phyloP scores from a whole-genome alignment of 2,888 invertebrate genomes.

The Acleris literana region DNA sequence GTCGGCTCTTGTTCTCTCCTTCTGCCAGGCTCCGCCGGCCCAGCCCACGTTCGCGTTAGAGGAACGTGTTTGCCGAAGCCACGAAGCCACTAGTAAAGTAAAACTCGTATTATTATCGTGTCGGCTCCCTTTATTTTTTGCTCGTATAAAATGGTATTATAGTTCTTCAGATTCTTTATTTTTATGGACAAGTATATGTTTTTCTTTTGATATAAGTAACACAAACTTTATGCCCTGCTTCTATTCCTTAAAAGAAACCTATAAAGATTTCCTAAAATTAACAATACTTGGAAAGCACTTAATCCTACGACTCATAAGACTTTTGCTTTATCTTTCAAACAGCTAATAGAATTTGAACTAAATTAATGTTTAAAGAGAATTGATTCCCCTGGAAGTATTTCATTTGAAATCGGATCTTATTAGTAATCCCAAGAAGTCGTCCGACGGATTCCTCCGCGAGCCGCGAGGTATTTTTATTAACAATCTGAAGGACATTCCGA shows the following conservation, averaged over 20 bases:
- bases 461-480: slow-evolving; percentile 50
- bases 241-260: too few species aligned
- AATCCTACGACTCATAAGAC: too few species aligned
- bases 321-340: neutral
- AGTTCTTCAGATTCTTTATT: slow-evolving; percentile 46
- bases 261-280: too few species aligned
- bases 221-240: too few species aligned
- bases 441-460: slow-evolving; percentile 45
- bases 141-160: slow-evolving; percentile 46
- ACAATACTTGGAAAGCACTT: too few species aligned
- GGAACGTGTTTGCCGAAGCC: slow-evolving; percentile 70
- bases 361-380: neutral
- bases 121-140: slow-evolving; percentile 54
- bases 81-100: slow-evolving; percentile 73
- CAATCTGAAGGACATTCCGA: slow-evolving; percentile 51
- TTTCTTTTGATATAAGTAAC: neutral
- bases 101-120: slow-evolving; percentile 65
- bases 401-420: slow-evolving; percentile 34
- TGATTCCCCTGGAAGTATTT: slow-evolving; percentile 24
- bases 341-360: neutral
- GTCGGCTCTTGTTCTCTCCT: slow-evolving; percentile 56
- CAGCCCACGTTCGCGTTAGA: slow-evolving; percentile 63
- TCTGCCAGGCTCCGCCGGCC: slow-evolving; percentile 42
- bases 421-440: slow-evolving; percentile 50
- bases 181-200: slow-evolving; percentile 38